Conservation (phyloP, 2,888 invertebrate species). For the Lampropteryx suffumata region DNA sequence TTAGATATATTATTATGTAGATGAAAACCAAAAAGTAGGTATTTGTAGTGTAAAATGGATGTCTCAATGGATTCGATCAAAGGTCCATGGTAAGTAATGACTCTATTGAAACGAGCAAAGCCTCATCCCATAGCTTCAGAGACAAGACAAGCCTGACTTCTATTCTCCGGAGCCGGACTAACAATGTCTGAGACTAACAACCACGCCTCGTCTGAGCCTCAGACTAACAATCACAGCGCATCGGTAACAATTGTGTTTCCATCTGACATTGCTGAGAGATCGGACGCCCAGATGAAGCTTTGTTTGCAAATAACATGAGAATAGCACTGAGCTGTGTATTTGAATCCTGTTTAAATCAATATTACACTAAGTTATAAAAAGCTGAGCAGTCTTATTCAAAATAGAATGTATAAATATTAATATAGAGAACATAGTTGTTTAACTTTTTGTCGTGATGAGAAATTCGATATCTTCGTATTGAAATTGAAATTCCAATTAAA, state of each 20-base stretch:
- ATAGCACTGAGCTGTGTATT: background rate
- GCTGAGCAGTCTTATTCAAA: too few species aligned
- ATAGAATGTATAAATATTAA: too few species aligned
- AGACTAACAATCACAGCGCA: background rate
- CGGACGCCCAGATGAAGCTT: background rate
- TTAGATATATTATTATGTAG: too few species aligned
- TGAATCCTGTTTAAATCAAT: too few species aligned
- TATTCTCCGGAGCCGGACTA: background rate
- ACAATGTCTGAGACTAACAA: slow-evolving; percentile 3
- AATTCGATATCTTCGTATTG: too few species aligned
- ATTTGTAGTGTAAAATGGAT: too few species aligned
- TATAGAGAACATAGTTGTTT: too few species aligned
- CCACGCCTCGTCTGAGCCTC: background rate
- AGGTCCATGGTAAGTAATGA: background rate
- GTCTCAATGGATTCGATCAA: background rate
- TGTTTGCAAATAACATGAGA: background rate
- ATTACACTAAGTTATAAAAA: too few species aligned
- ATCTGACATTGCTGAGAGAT: background rate
- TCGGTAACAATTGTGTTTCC: slow-evolving; percentile 5
- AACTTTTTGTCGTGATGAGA: too few species aligned
- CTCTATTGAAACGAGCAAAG: background rate
- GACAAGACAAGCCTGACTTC: background rate
- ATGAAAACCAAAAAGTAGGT: too few species aligned
- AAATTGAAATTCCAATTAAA: too few species aligned
- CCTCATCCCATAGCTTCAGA: background rate